Percentiles rank a stretch among this genome's conserved stretches.
phyloP scores from a whole-genome alignment of 2,113 vertebrate genomes.

The Grammomys dolichurus region DNA sequence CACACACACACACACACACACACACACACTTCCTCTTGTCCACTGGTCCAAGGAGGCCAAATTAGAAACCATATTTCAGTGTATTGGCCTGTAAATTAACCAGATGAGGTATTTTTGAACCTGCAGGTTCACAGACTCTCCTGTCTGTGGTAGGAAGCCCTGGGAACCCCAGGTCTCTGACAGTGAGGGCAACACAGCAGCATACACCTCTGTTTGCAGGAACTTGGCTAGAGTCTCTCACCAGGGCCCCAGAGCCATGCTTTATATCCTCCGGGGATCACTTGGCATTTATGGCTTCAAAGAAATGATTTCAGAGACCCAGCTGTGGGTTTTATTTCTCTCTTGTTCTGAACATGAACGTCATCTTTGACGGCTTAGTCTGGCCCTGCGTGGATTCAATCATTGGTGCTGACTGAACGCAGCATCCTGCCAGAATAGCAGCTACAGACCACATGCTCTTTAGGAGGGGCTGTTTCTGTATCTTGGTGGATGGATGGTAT shows the following conservation, averaged over 20 bases:
- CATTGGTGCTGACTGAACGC: not conserved
- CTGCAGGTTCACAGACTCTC: not conserved
- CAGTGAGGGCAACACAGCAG: not conserved
- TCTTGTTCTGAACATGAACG: not conserved
- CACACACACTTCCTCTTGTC: not conserved
- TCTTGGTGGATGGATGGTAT: not conserved
- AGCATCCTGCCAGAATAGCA: not conserved
- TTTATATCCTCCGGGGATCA: not conserved
- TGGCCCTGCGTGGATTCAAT: not conserved
- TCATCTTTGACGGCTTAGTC: fast-evolving
- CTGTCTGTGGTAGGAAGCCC: not conserved
- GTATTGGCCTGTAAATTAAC: not conserved
- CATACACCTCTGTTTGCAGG: conserved; percentile 41
- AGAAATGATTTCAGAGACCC: not conserved
- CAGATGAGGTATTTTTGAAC: not conserved
- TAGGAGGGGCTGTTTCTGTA: not conserved
- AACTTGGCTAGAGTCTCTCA: not conserved
- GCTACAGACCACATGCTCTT: not conserved
- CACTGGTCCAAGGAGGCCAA: not conserved
- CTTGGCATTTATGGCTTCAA: conserved; percentile 18
- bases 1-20: not conserved
- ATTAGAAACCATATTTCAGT: not conserved
- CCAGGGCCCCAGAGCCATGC: not conserved
- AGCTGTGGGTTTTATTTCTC: conserved; percentile 59
- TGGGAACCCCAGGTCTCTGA: not conserved